Base-by-base conservation (phyloP, 2,888 invertebrate species). In the Diarsia mendica region DNA sequence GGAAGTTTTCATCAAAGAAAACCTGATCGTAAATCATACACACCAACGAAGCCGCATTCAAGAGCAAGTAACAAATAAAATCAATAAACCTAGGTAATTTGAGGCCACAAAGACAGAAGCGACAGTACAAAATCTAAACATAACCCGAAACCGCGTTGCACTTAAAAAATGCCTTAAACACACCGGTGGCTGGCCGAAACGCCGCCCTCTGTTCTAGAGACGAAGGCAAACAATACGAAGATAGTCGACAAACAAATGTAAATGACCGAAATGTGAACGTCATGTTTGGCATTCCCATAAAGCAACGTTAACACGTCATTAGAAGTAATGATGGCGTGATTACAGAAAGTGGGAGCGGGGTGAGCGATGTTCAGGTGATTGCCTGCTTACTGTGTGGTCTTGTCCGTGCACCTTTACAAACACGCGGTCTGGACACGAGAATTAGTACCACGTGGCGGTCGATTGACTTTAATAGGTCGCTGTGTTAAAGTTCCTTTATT, bases 271-370 rank as follows among this genome's bases (percentile, higher is more conserved):
- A 96, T 96, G 94, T 96, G 96, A 94, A 94, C 96, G 96, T 95
- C 95, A 95, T 96, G 96, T 96, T 96, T 96, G 96, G 96, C 96
- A 96, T 96, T 96, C 96, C 96, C 96, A 96, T 96, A 96, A 96
- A 95, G 95, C 93, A 94, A 94, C 94, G 96, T 96, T 96, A 96
- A 96, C 96, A 96, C 96, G 95, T 96, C 95, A 96, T 96, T 96
- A 96, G 94, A 95, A 94, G 95, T 95, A 96, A 96, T 96, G 96
- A 96, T 96, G 96, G 93, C 94, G 92, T 96, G 95, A 96, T 96
- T 96, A 95, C 94, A 92, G 91, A 92, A 90, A 92, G 93, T 92
- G 92, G 93, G 93, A 93, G 94, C 92, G 90, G 92, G 93, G 92
- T 92, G 93, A 92, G 90, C 92, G 92, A 93, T 93, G 93, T 91